phyloP scores from a whole-genome alignment of 2,888 invertebrate species.

The Mamestra brassicae region DNA sequence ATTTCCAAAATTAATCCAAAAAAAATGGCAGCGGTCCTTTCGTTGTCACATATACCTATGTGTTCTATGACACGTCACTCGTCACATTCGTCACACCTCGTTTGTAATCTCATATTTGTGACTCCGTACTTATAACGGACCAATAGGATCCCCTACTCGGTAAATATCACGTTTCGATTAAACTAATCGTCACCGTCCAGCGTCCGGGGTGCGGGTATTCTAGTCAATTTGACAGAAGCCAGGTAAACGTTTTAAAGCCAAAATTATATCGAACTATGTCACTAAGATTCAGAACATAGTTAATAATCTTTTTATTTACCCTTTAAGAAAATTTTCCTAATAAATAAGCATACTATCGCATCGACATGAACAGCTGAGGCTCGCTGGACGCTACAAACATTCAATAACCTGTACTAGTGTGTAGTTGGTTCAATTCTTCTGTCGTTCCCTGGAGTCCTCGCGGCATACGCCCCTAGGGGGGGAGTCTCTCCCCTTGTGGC shows the following conservation, averaged over 20 bases:
- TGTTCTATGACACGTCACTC: conserved; percentile 63
- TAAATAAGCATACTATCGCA: conserved; percentile 54
- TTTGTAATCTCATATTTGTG: conserved; percentile 65
- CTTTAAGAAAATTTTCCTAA: conserved; percentile 42
- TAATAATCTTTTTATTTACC: conserved; percentile 49
- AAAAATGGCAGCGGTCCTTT: conserved; percentile 75
- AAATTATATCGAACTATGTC: conserved; percentile 50
- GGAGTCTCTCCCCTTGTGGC: conserved; percentile 86
- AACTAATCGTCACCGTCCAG: conserved; percentile 61
- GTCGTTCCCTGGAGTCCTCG: conserved; percentile 87
- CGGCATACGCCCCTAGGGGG: conserved; percentile 85
- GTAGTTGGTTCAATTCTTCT: conserved; percentile 81
- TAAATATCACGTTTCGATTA: conserved; percentile 70
- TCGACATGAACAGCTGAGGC: conserved; percentile 52
- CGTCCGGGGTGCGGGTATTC: conserved; percentile 46
- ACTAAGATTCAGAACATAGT: conserved; percentile 38
- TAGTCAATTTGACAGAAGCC: conserved; percentile 50
- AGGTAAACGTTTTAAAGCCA: conserved; percentile 60
- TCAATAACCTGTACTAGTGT: conserved; percentile 59
- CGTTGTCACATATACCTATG: conserved; percentile 73
- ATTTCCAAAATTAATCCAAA: conserved; percentile 66
- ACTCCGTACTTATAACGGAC: conserved; percentile 61
- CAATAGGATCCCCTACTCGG: conserved; percentile 66
- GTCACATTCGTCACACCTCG: conserved; percentile 50
- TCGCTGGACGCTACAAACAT: conserved; percentile 65